These are phyloP conservation scores for Metopia argyrocephala DNA, from an alignment of 2,888 invertebrate genomes.

Conservation along the genomic window DNA sequence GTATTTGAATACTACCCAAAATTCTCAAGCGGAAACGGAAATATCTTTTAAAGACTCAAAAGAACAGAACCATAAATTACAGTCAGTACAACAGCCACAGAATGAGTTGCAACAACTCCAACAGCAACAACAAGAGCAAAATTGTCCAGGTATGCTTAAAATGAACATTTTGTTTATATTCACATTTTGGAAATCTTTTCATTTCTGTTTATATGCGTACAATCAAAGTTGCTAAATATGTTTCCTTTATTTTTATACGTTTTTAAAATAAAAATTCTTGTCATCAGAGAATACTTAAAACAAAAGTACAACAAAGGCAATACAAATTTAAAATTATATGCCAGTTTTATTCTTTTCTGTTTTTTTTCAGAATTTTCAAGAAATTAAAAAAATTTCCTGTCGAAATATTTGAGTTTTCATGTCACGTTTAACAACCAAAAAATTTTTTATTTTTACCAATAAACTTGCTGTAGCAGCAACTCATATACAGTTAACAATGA, in stretches of 20 bases:
- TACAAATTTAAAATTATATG: too few species aligned
- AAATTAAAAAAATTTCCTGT: neutral
- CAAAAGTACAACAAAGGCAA: too few species aligned
- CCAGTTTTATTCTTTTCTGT: neutral
- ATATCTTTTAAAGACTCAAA: slow-evolving; percentile 17
- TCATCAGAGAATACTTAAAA: neutral
- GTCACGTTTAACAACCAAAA: neutral
- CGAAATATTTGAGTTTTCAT: neutral
- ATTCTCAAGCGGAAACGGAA: slow-evolving; percentile 48
- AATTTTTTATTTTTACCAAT: neutral
- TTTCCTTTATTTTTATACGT: too few species aligned
- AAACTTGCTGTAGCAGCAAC: neutral
- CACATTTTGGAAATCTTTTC: too few species aligned
- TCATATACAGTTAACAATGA: too few species aligned
- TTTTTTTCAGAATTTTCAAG: neutral
- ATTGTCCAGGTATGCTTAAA: neutral
- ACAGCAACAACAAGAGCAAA: neutral
- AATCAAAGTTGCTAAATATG: too few species aligned
- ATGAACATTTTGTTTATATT: too few species aligned
- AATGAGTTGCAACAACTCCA: too few species aligned
- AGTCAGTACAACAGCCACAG: slow-evolving; percentile 7
- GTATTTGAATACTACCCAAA: slow-evolving; percentile 6
- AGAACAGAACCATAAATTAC: slow-evolving; percentile 19
- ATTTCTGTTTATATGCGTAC: neutral
- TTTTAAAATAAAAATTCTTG: neutral